These are phyloP conservation scores for Elephantulus edwardii DNA, from an alignment of 2,113 vertebrate genomes.

Conservation along the genomic window DNA sequence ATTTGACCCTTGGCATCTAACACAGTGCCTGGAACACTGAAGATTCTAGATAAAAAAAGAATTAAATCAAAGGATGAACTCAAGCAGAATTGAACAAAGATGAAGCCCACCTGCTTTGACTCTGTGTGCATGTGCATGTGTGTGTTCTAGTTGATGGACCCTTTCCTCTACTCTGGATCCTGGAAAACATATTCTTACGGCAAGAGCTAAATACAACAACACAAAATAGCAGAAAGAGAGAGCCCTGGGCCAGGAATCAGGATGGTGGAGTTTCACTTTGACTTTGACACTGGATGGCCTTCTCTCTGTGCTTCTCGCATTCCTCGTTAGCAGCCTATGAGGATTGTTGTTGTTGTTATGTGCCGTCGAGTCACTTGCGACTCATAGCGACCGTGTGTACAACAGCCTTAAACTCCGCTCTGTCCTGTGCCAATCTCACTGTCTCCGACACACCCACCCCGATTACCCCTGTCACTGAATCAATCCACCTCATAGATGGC, in stretches of 20 bases:
- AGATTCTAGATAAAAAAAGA: neutral
- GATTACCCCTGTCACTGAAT: too few relatives aligned
- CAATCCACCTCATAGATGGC: too few relatives aligned
- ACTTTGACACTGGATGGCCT: neutral
- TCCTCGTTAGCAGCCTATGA: neutral
- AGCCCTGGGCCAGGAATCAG: neutral
- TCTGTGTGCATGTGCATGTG: neutral
- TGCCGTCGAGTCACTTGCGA: too few relatives aligned
- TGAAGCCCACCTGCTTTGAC: neutral
- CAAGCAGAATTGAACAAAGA: neutral
- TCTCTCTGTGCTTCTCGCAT: neutral
- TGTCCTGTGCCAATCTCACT: too few relatives aligned
- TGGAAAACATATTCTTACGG: neutral
- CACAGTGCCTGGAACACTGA: neutral
- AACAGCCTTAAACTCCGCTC: too few relatives aligned
- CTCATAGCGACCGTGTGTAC: too few relatives aligned
- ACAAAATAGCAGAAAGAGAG: neutral
- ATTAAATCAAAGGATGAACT: neutral
- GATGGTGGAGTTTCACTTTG: neutral
- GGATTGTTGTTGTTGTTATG: too few relatives aligned
- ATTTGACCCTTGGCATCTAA: neutral
- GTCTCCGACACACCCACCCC: too few relatives aligned
- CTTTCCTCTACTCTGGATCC: neutral
- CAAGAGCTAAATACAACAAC: neutral
- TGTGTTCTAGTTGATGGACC: neutral